Percentiles rank a stretch among this genome's conserved stretches.
These are phyloP conservation scores for Prolemur simus DNA, from an alignment of 2,113 vertebrate species.

Conservation along the genomic window DNA sequence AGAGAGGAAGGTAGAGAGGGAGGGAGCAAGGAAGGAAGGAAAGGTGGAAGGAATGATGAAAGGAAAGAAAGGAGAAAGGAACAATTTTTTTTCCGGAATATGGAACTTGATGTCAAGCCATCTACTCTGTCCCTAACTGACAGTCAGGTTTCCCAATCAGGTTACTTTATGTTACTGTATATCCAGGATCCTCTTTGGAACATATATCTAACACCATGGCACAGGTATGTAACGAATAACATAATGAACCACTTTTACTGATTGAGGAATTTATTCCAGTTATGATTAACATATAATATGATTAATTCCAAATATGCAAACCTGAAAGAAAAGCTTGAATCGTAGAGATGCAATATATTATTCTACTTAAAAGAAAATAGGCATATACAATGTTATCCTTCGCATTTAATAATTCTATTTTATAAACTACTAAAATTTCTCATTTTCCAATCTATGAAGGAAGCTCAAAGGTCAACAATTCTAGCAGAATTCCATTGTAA, in stretches of 20 bases:
- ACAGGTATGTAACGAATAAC: background rate
- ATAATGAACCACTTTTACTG: background rate
- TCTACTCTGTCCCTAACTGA: background rate
- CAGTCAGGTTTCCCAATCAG: background rate
- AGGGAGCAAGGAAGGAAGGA: too few species aligned
- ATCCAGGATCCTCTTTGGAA: background rate
- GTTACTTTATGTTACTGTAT: background rate
- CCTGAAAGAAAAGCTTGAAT: background rate
- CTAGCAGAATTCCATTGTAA: constrained; percentile 40
- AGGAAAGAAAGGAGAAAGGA: background rate
- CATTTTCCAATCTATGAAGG: background rate
- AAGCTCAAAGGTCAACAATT: constrained; percentile 34
- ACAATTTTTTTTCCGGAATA: background rate
- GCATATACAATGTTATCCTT: background rate
- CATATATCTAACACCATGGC: background rate
- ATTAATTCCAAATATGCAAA: background rate
- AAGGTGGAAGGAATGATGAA: too few species aligned
- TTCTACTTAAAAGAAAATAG: background rate
- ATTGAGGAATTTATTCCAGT: background rate
- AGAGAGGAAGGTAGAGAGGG: background rate
- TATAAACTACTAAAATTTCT: background rate
- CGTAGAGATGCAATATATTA: background rate
- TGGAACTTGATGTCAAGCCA: background rate
- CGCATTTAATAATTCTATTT: background rate
- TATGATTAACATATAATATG: background rate